Percentiles rank a stretch among this genome's conserved stretches.
These are phyloP conservation scores for Pectinophora gossypiella DNA, from an alignment of 1,140 invertebrate genomes.

Conservation along the genomic window DNA sequence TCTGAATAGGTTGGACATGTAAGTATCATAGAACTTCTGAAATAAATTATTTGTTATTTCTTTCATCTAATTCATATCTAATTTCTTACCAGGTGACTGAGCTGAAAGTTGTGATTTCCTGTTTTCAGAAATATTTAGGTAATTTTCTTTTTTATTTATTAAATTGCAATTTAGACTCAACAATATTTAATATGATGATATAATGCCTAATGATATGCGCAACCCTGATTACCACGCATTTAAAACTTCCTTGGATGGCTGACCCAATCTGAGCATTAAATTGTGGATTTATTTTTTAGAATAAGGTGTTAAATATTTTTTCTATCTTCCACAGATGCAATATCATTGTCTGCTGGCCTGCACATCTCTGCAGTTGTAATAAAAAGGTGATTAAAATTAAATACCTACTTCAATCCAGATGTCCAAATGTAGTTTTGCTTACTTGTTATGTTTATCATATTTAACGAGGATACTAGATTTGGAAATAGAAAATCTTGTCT, in stretches of 20 bases:
- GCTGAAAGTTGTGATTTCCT: neutral
- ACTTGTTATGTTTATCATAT: conserved; percentile 32
- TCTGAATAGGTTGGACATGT: conserved; percentile 1
- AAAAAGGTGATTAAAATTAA: neutral
- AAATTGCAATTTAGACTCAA: neutral
- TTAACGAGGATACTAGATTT: conserved; percentile 54
- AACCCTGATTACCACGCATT: conserved; percentile 73
- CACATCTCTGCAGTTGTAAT: too few relatives aligned
- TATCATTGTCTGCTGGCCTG: too few relatives aligned
- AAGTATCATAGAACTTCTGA: conserved; percentile 10
- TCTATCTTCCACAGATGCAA: too few relatives aligned
- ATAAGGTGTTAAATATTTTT: too few relatives aligned
- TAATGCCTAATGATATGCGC: conserved; percentile 66
- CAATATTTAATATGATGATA: conserved; percentile 53
- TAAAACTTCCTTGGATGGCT: conserved; percentile 73
- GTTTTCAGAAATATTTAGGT: neutral
- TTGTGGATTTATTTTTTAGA: too few relatives aligned
- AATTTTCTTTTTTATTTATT: neutral
- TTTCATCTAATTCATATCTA: neutral
- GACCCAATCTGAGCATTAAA: conserved; percentile 20
- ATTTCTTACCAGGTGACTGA: neutral
- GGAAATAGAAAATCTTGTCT: conserved; percentile 59
- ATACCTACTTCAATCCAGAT: too few relatives aligned
- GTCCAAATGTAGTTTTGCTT: conserved; percentile 5
- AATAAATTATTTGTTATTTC: neutral